A percentile compares a stretch with the other conserved stretches of the same genome.
Evolutionary conservation across 2,888 invertebrate species (phyloP).

Genomic region (Cerceris rybyensis): DNA sequence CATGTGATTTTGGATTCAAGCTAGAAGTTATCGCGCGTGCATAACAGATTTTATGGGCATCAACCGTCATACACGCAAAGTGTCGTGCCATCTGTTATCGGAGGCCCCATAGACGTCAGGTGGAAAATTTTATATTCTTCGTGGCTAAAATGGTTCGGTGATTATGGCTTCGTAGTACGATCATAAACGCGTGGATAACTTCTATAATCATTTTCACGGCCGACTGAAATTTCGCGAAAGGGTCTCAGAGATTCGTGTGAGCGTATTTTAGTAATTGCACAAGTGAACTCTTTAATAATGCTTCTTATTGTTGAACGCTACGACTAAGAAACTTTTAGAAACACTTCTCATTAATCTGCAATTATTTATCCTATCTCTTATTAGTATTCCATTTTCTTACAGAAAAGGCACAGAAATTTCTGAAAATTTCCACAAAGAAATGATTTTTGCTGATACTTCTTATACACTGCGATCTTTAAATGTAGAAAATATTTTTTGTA

Average conservation of each 20-base stretch:
- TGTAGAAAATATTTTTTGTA: no score
- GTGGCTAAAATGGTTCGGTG: slow-evolving; percentile 26
- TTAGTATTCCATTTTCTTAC: no score
- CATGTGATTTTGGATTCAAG: slow-evolving; percentile 19
- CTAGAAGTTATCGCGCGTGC: slow-evolving; percentile 41
- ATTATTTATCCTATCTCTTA: no score
- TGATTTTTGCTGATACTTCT: no score
- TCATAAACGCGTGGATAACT: slow-evolving; percentile 39
- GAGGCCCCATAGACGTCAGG: slow-evolving; percentile 66
- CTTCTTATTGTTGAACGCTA: not conserved
- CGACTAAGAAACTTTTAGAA: not conserved
- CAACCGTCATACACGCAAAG: slow-evolving; percentile 66
- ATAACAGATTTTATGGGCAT: slow-evolving; percentile 64
- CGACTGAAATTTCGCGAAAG: slow-evolving; percentile 9
- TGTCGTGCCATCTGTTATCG: slow-evolving; percentile 69
- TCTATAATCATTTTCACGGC: slow-evolving; percentile 21
- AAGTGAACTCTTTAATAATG: not conserved
- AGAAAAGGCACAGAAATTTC: no score
- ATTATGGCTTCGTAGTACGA: slow-evolving; percentile 34
- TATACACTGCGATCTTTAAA: no score
- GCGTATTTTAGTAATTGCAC: not conserved
- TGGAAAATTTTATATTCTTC: slow-evolving; percentile 74
- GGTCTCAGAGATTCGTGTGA: not conserved
- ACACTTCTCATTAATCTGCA: no score
- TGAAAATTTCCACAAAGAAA: no score